These are phyloP conservation scores for Brachionus calyciflorus DNA, from an alignment of 1,140 invertebrate species.

Conservation along the genomic window DNA sequence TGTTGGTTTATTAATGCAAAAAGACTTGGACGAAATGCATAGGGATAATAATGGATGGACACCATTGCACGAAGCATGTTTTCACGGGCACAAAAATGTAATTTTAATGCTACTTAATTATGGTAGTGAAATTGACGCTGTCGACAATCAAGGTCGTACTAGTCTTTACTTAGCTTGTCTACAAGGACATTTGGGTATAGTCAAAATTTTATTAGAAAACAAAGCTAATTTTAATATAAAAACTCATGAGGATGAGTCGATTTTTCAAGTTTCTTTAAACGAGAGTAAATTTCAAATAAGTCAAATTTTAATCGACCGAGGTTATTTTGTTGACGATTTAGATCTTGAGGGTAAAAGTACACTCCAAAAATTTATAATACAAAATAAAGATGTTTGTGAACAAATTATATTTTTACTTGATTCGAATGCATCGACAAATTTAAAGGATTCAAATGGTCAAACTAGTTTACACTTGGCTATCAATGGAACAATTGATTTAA, in stretches of 20 bases:
- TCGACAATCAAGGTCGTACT: conserved; percentile 85
- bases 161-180: conserved; percentile 86
- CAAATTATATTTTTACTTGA: too few species aligned
- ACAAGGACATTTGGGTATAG: conserved; percentile 87
- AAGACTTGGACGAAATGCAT: conserved; percentile 70
- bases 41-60: conserved; percentile 78
- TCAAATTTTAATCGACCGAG: conserved; percentile 63
- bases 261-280: background rate
- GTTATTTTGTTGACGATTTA: conserved; percentile 49
- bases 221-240: background rate
- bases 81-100: conserved; percentile 57
- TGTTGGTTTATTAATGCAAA: conserved; percentile 79
- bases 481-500: too few species aligned
- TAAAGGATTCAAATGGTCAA: too few species aligned
- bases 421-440: too few species aligned
- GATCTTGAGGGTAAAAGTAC: too few species aligned
- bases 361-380: too few species aligned
- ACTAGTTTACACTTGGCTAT: too few species aligned
- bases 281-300: background rate
- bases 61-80: conserved; percentile 76
- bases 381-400: too few species aligned
- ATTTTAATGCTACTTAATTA: conserved; percentile 53
- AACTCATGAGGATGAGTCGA: background rate
- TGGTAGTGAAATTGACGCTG: conserved; percentile 69
- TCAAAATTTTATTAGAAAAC: conserved; percentile 70